Percentiles rank a stretch among this genome's conserved stretches.
Evolutionary conservation across 2,113 vertebrate genomes (phyloP).

Genomic region (Cisticola juncidis): DNA sequence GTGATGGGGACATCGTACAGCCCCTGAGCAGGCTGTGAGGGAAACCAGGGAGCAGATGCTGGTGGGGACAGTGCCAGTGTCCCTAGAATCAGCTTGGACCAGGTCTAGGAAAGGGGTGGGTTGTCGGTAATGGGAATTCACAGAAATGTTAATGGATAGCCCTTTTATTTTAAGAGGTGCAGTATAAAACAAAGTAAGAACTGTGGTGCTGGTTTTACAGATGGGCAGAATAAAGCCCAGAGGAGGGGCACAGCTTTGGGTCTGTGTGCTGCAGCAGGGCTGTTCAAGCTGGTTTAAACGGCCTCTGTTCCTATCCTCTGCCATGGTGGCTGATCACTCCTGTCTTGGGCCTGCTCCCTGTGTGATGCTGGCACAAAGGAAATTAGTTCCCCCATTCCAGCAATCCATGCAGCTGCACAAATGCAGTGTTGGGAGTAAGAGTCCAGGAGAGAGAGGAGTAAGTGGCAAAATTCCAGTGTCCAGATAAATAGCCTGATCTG

Average conservation of each 20-base stretch:
- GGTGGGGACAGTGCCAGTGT: neutral
- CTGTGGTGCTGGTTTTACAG: neutral
- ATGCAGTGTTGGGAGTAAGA: neutral
- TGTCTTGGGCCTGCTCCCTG: neutral
- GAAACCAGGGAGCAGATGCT: neutral
- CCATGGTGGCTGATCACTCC: neutral
- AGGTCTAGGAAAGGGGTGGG: neutral
- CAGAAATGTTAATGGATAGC: neutral
- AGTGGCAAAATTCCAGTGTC: neutral
- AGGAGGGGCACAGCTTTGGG: neutral
- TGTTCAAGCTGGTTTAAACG: neutral
- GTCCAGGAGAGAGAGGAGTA: neutral
- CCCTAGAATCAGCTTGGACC: neutral
- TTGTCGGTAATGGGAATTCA: neutral
- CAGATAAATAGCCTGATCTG: neutral
- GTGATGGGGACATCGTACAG: fast-evolving
- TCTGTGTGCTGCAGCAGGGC: neutral
- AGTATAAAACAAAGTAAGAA: neutral
- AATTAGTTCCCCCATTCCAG: neutral
- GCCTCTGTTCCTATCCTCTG: neutral
- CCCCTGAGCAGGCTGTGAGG: neutral
- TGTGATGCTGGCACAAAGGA: neutral
- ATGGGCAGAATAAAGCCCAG: neutral
- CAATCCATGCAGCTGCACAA: neutral
- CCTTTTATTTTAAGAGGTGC: neutral